phyloP scores from a whole-genome alignment of 2,888 invertebrate species.

The Carabus problematicus region DNA sequence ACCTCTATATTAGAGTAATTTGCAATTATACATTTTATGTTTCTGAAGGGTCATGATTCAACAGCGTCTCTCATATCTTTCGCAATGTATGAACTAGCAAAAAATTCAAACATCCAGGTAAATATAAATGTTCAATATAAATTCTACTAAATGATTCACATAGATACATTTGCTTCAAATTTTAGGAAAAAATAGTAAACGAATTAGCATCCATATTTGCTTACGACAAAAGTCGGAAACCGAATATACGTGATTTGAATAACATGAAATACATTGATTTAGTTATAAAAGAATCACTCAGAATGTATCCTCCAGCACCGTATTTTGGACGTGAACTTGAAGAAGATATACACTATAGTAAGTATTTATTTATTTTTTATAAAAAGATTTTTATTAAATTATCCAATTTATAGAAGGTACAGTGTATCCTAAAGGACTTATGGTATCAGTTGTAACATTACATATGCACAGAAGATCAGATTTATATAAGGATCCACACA shows the following conservation, averaged over 20 bases:
- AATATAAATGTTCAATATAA: conserved; percentile 58
- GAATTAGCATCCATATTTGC: conserved; percentile 58
- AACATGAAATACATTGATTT: conserved; percentile 64
- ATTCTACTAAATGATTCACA: too few relatives aligned
- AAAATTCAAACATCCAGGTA: conserved; percentile 60
- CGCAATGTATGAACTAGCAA: conserved; percentile 55
- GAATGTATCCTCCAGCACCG: conserved; percentile 65
- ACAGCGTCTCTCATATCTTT: conserved; percentile 41
- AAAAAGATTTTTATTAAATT: not conserved
- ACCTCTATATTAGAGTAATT: too few relatives aligned
- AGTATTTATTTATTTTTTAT: conserved; percentile 22
- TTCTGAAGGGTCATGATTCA: conserved; percentile 28
- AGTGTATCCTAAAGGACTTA: conserved; percentile 25
- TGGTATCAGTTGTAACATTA: conserved; percentile 16
- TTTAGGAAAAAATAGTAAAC: conserved; percentile 54
- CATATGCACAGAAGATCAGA: conserved; percentile 34
- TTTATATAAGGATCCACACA: conserved; percentile 45
- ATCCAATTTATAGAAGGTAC: conserved; percentile 28
- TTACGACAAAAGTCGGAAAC: conserved; percentile 51
- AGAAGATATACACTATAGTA: conserved; percentile 60
- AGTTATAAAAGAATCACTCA: conserved; percentile 65
- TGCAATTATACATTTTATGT: not conserved
- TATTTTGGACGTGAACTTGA: conserved; percentile 59
- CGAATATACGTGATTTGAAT: conserved; percentile 55
- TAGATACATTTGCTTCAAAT: not conserved